Evolutionary conservation across 35 echinoderm and acorn worm genomes (phyloP), one percentile per base, ranked within the genome.

Genomic region (Holothuria glaberrima): DNA sequence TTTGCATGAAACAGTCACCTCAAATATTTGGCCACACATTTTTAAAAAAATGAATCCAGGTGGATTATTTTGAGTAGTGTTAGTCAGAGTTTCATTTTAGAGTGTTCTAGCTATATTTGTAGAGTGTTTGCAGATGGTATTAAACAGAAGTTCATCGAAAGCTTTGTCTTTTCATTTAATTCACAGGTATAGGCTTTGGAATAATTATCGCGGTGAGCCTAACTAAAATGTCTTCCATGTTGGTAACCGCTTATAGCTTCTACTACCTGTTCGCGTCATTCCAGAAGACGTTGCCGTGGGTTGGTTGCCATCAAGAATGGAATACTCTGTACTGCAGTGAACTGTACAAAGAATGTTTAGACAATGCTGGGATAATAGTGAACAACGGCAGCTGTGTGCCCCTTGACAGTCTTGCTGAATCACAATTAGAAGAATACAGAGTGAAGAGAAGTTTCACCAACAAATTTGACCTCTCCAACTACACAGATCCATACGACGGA

Each of bases 241-340:
- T 75, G 71, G 67, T 86, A 44, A 86, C 61, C 5, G 61, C 83
- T 3, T 86, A 86, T 29, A 33, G 27, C 30, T 63, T 64, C 31
- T 86, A 67, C 31, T 86, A 86, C 59, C 57, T 86, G 59, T 86
- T 86, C 25, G 83, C 83, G 21, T 86, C 83, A 5, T 64, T 86
- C n/a, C 28, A 59, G 60, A 86, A 65, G 59, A 64, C 59, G 6
- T 59, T 86, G 54, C 83, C 83, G 10, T 86, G 83, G 83, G 20
- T 33, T 34, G 60, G 60, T 44, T 86, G 83, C 34, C 57, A 64
- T 38, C 12, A 86, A 19, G 29, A 66, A 29, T 86, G 83, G 83
- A 86, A 86, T 64, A 86, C 83, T 34, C 17, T 6, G 20, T 25
- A 36, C 17, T 86, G 83, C 32, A 86, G 83, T 65, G 59, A 86